Evolutionary conservation across 2,113 vertebrate genomes (phyloP).

Genomic region (Cinclus cinclus): DNA sequence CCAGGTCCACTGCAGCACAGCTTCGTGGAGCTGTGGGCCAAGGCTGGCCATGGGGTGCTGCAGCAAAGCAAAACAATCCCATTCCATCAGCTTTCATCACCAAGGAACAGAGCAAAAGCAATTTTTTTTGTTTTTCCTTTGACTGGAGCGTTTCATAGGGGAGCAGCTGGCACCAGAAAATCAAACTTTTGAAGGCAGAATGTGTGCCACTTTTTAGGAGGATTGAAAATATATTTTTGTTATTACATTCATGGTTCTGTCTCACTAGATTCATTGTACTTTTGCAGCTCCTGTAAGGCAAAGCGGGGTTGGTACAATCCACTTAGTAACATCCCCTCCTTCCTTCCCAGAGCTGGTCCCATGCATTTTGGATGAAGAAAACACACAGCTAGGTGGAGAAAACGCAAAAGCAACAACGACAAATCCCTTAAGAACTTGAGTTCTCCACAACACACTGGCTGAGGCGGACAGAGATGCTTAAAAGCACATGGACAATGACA

Average conservation of each 20-base stretch:
- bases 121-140: neutral
- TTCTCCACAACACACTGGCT: neutral
- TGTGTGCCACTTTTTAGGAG: neutral
- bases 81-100: neutral
- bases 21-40: neutral
- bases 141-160: neutral
- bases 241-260: neutral
- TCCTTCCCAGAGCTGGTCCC: neutral
- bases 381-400: neutral
- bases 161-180: neutral
- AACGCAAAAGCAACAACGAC: neutral
- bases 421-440: neutral
- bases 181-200: neutral
- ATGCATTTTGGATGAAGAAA: neutral
- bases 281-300: neutral
- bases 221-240: neutral
- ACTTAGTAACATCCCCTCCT: neutral
- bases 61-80: slow-evolving; percentile 33
- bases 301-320: neutral
- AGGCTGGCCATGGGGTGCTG: slow-evolving; percentile 15
- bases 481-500: neutral
- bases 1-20: neutral
- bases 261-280: neutral
- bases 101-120: neutral
- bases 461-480: neutral